These are phyloP conservation scores for Bungarus multicinctus DNA, from an alignment of 2,113 vertebrate genomes.

Conservation along the genomic window DNA sequence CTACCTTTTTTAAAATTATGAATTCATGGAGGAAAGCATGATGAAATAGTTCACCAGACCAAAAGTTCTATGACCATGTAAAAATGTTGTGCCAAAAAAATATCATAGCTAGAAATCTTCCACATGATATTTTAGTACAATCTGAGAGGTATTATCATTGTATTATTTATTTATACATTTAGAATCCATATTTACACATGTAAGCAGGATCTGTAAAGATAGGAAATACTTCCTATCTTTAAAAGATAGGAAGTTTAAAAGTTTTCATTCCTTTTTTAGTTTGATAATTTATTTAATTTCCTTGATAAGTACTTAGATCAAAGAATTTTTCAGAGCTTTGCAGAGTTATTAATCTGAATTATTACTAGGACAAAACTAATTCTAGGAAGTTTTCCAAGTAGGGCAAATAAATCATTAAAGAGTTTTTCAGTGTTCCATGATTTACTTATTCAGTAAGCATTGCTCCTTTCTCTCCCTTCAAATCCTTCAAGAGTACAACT, in stretches of 20 bases:
- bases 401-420: neutral
- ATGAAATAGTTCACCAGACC: neutral
- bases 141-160: neutral
- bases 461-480: neutral
- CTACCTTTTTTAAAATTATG: neutral
- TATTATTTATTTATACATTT: neutral
- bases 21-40: neutral
- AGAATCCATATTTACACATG: neutral
- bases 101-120: neutral
- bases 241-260: neutral
- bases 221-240: neutral
- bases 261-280: neutral
- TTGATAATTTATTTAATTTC: neutral
- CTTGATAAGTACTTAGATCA: neutral
- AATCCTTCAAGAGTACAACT: neutral
- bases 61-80: neutral
- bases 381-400: neutral
- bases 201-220: neutral
- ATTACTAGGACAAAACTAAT: neutral
- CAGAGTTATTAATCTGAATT: neutral
- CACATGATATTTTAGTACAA: neutral
- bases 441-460: neutral
- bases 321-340: neutral
- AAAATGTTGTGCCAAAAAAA: neutral
- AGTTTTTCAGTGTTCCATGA: neutral